Percentiles rank a stretch among this genome's conserved stretches.
These are phyloP conservation scores for Drosophila mimica DNA, from an alignment of 2,888 invertebrate species.

Conservation along the genomic window DNA sequence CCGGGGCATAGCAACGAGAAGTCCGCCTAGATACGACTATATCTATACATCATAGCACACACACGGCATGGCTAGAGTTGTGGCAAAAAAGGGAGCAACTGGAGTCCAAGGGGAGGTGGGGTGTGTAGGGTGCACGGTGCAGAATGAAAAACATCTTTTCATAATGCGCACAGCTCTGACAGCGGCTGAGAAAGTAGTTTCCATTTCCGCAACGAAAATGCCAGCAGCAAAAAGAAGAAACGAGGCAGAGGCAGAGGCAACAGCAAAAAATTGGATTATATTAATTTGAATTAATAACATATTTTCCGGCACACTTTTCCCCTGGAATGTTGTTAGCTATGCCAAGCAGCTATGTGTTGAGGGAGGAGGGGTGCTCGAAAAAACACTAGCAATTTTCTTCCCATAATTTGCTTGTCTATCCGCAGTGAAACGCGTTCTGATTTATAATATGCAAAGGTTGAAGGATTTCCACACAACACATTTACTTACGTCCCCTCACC, in stretches of 20 bases:
- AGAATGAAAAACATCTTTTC: conserved; percentile 54
- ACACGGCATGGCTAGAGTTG: conserved; percentile 1
- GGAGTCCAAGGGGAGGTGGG: neutral
- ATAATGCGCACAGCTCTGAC: conserved; percentile 45
- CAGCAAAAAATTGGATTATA: conserved; percentile 74
- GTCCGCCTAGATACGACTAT: conserved; percentile 56
- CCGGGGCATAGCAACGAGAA: conserved; percentile 17
- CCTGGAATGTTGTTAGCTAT: conserved; percentile 54
- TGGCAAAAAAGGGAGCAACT: neutral
- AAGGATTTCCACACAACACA: conserved; percentile 17
- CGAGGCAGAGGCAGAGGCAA: conserved; percentile 4
- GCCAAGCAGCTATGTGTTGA: conserved; percentile 6
- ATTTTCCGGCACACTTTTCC: conserved; percentile 72
- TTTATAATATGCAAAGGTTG: conserved; percentile 41
- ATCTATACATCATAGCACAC: conserved; percentile 63
- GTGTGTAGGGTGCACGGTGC: neutral
- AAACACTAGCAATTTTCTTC: conserved; percentile 35
- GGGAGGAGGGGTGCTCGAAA: neutral
- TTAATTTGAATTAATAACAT: conserved; percentile 84
- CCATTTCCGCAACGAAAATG: conserved; percentile 60
- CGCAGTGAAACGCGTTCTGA: conserved; percentile 35
- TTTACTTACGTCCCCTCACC: neutral
- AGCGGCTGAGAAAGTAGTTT: conserved; percentile 70
- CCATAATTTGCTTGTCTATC: conserved; percentile 45
- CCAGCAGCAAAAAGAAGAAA: conserved; percentile 7